Base-by-base conservation (phyloP, 2,113 vertebrate species). In the Aleadryas rufinucha region DNA sequence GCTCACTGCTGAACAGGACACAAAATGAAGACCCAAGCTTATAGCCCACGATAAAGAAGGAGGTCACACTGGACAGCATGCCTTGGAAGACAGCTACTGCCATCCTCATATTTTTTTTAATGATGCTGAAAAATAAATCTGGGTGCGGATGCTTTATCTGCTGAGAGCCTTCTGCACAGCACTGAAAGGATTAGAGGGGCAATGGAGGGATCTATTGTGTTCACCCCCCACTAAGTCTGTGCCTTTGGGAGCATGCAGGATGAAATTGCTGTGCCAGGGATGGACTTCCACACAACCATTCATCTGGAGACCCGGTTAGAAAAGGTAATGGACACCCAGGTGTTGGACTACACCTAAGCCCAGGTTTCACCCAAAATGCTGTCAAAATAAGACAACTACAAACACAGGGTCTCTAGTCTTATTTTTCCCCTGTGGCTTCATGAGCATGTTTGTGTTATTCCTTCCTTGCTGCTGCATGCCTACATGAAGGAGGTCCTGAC, bases 111-210 rank as follows among this genome's bases (percentile, higher is more conserved):
- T n/a, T n/a, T 35, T 70, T 81, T 16, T 68, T 64, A 42, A 70
- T 5, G 16, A 63, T 35, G 13, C 31, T 13, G 2, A 49, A 53
- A 71, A 64, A 75, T 30, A 61, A 57, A 59, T 52, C 30, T 64
- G 18, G 12, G 9, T 18, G 23, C 1, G 0, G 20, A 57, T 0
- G 0, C 47, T 86, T 49, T 33, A 44, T 71, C 27, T 84, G 41
- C 47, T 63, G 18, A 57, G 27, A 52, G 9, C 35, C 44, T 76
- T 33, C 57, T 31, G 50, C 44, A 17, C 30, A 35, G 19, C 35
- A 52, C 37, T 66, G 74, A 64, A 72, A 44, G 78, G 54, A n/a
- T 35, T 33, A 23, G 23, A 26, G 37, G 22, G 7, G 17, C 1
- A 0, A 71, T 35, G 52, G 33, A 76, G 35, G 13, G 27, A 16